Conservation (phyloP, 2,888 invertebrate genomes). For the Cheiracanthium punctorium region DNA sequence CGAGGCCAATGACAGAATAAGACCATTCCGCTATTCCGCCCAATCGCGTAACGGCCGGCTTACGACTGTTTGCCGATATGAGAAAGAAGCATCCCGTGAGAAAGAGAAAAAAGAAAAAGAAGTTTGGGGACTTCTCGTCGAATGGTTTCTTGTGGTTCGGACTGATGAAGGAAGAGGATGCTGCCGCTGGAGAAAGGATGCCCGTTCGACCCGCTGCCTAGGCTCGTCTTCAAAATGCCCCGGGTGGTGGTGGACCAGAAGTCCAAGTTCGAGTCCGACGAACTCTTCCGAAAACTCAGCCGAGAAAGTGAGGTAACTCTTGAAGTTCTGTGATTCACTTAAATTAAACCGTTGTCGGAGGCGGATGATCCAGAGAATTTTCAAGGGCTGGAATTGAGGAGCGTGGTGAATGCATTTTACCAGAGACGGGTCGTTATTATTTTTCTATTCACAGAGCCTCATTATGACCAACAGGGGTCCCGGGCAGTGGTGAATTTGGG, state of each 20-base stretch:
- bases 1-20: constrained; percentile 47
- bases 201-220: constrained; percentile 12
- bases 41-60: background rate
- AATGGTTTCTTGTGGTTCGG: constrained; percentile 5
- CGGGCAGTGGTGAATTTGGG: no score
- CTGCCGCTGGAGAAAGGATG: constrained; percentile 33
- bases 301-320: constrained; percentile 92
- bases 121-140: background rate
- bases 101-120: background rate
- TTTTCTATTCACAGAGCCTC: no score
- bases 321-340: no score
- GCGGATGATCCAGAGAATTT: no score
- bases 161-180: constrained; percentile 26
- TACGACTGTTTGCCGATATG: background rate
- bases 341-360: no score
- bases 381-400: no score
- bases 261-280: constrained; percentile 96
- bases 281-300: constrained; percentile 92
- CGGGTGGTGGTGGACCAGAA: constrained; percentile 97
- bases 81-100: background rate
- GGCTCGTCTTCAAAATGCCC: constrained; percentile 94
- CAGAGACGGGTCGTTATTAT: no score
- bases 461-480: no score
- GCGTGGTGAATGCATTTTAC: no score
- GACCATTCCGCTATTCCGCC: background rate